phyloP scores from a whole-genome alignment of 1,140 invertebrate genomes.

The Propsilocerus akamusi region DNA sequence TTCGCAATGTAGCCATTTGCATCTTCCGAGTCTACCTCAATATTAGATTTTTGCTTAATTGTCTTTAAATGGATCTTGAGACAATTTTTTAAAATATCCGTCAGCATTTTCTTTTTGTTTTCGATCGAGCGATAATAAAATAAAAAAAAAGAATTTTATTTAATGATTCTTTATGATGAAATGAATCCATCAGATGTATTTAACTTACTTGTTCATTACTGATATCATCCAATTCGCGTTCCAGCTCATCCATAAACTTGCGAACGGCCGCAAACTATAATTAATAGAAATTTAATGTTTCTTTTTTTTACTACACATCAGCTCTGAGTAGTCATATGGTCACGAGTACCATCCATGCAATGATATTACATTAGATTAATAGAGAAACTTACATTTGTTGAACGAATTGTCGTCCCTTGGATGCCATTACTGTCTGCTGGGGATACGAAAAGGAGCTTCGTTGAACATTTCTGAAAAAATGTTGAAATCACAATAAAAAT shows the following conservation, averaged over 20 bases:
- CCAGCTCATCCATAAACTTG: constrained; percentile 15
- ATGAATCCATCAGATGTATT: not conserved
- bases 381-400: not conserved
- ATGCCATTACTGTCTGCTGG: not conserved
- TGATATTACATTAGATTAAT: constrained; percentile 10
- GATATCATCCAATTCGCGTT: constrained; percentile 19
- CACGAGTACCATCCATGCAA: constrained; percentile 18
- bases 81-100: constrained; percentile 14
- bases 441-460: not conserved
- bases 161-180: too few species aligned
- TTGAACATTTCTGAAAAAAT: not conserved
- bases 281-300: not conserved
- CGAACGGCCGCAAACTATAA: not conserved
- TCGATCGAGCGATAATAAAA: not conserved
- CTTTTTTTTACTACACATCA: not conserved
- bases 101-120: constrained; percentile 11
- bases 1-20: constrained; percentile 15
- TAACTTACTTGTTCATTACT: constrained; percentile 13
- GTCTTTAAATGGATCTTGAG: constrained; percentile 14
- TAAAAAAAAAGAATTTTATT: too few species aligned
- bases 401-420: not conserved
- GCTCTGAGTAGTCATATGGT: constrained; percentile 6
- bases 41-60: constrained; percentile 11
- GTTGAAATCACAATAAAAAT: not conserved
- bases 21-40: constrained; percentile 10